These are phyloP conservation scores for Teleogryllus oceanicus DNA, from an alignment of 2,888 invertebrate genomes.

Conservation along the genomic window DNA sequence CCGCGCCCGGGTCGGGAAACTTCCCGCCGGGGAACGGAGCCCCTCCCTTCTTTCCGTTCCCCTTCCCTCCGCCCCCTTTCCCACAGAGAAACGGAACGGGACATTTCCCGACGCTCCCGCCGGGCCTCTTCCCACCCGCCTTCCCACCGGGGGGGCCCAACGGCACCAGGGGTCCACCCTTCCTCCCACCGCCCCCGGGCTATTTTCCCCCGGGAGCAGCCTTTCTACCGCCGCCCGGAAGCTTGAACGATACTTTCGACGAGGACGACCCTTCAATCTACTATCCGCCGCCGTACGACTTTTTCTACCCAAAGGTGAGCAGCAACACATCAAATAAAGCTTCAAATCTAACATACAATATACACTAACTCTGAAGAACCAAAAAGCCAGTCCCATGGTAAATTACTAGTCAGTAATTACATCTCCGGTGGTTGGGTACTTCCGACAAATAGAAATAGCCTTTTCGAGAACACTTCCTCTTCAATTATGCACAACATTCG, in stretches of 20 bases:
- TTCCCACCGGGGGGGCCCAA: constrained; percentile 54
- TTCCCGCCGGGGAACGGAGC: constrained; percentile 62
- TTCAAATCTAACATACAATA: too few relatives aligned
- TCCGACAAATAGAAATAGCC: too few relatives aligned
- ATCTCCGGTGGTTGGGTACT: too few relatives aligned
- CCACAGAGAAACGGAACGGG: constrained; percentile 42
- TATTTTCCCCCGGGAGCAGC: constrained; percentile 62
- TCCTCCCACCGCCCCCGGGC: constrained; percentile 56
- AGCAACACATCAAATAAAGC: too few relatives aligned
- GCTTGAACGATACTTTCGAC: constrained; percentile 73
- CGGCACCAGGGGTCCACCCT: constrained; percentile 80
- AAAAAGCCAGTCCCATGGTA: too few relatives aligned
- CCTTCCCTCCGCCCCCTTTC: constrained; percentile 44
- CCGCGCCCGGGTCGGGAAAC: constrained; percentile 54
- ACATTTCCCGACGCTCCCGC: constrained; percentile 43
- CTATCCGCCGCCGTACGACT: constrained; percentile 88
- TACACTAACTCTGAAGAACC: too few relatives aligned
- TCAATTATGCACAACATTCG: too few relatives aligned
- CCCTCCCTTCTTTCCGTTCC: constrained; percentile 38
- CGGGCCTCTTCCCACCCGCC: constrained; percentile 42
- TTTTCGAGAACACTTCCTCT: too few relatives aligned
- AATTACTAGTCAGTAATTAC: too few relatives aligned
- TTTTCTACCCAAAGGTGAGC: constrained; percentile 60
- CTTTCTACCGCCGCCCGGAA: constrained; percentile 54
- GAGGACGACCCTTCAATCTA: constrained; percentile 89